Conservation (phyloP, 1,140 invertebrate genomes). For the Bombus waltoni region DNA sequence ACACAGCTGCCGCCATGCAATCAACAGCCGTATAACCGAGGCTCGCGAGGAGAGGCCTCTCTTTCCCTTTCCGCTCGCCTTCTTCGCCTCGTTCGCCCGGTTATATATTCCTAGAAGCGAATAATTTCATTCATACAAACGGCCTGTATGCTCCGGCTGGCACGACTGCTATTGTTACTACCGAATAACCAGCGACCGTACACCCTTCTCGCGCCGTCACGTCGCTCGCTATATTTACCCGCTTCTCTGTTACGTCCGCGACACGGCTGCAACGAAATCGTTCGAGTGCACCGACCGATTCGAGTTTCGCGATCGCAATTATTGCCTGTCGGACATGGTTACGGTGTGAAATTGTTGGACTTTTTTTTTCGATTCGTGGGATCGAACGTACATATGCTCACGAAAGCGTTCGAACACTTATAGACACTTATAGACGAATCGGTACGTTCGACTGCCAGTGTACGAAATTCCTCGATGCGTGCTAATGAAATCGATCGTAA, state of each 20-base stretch:
- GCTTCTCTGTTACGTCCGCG: constrained; percentile 5
- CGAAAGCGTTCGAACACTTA: too few species aligned
- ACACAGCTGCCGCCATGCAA: constrained; percentile 76
- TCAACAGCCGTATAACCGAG: constrained; percentile 71
- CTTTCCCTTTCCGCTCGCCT: constrained; percentile 8
- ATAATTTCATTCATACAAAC: constrained; percentile 82
- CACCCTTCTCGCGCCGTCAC: constrained; percentile 45
- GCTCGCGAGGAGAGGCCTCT: constrained; percentile 12
- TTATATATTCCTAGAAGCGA: constrained; percentile 79
- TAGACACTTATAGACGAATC: too few species aligned
- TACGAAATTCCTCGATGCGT: too few species aligned
- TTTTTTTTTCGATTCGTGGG: too few species aligned
- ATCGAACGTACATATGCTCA: too few species aligned
- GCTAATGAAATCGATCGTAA: too few species aligned
- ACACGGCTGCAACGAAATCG: background rate
- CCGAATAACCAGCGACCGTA: constrained; percentile 76
- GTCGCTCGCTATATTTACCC: constrained; percentile 72
- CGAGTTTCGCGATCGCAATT: background rate
- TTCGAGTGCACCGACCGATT: background rate
- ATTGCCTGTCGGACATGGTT: background rate
- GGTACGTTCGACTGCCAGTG: too few species aligned
- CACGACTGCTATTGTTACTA: constrained; percentile 80
- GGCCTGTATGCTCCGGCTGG: constrained; percentile 75
- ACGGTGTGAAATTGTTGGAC: background rate
- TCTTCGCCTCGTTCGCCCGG: constrained; percentile 39